phyloP scores from a whole-genome alignment of 2,888 invertebrate genomes.

The Helobdella robusta region DNA sequence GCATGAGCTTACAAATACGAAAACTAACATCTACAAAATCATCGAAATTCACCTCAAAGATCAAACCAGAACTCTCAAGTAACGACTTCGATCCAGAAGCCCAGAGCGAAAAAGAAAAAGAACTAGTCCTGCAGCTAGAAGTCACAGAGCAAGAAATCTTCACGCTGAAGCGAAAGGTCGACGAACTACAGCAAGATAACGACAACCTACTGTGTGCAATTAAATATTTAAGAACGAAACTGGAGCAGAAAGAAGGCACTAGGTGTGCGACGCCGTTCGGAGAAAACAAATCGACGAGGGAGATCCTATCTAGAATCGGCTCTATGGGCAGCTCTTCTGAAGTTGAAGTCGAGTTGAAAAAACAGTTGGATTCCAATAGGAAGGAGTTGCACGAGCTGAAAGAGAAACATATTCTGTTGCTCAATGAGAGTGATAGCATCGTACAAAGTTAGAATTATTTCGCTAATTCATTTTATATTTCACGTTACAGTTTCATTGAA shows the following conservation, averaged over 20 bases:
- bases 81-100: constrained; percentile 24
- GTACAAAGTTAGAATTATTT: too few species aligned
- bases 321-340: constrained; percentile 1
- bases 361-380: constrained; percentile 10
- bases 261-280: constrained; percentile 27
- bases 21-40: constrained; percentile 64
- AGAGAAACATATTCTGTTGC: constrained; percentile 10
- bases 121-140: constrained; percentile 72
- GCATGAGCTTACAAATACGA: constrained; percentile 83
- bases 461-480: too few species aligned
- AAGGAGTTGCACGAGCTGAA: constrained; percentile 21
- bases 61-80: constrained; percentile 53
- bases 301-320: constrained; percentile 24
- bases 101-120: constrained; percentile 57
- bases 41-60: constrained; percentile 26
- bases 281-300: constrained; percentile 20
- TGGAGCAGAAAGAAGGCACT: constrained; percentile 25
- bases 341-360: constrained; percentile 1
- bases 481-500: too few species aligned
- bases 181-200: constrained; percentile 52
- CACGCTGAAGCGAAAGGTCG: constrained; percentile 65
- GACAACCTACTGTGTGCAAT: constrained; percentile 28
- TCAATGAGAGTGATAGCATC: too few species aligned
- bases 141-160: constrained; percentile 75
- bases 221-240: constrained; percentile 26